Evolutionary conservation across 2,113 vertebrate genomes (phyloP), one percentile per base, ranked within the genome.

Genomic region (Pelecanus crispus): DNA sequence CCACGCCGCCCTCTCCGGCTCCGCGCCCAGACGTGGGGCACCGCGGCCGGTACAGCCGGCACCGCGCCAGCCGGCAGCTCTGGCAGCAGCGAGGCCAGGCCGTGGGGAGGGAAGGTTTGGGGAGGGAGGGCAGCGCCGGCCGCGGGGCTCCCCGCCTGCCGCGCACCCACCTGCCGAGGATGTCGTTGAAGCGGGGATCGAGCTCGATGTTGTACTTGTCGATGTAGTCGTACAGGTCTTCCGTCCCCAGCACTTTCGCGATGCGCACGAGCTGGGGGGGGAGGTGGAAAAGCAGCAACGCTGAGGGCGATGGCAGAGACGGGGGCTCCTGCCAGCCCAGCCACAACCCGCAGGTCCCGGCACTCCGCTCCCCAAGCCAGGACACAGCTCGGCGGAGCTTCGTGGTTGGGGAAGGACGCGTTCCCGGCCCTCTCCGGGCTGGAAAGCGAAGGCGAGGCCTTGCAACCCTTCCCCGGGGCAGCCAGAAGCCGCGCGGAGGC

Each of bases 141-240:
- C 50, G 14, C 44, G 14, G 26, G 50, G 50, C 52, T 31, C 32
- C 53, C 28, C 53, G 17, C 10, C 56, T 4, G 56, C 56, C 34
- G 56, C 56, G 10, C 38, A 26, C 97, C 90, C 80, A 98, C 98
- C 98, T 98, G 97, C 98, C 98, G 12, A 98, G 96, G 56, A 98
- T 98, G 90, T 98, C 98, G 11, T 98, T 98, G 84, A 98, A 98
- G 68, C 98, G 98, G 32, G 98, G 98, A 32, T 98, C 98, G 75
- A 98, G 97, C 86, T 98, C 98, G 28, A 98, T 98, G 93, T 98
- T 98, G 96, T 98, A 98, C 82, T 98, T 98, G 97, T 98, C 98
- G 10, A 98, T 98, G 96, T 98, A 98, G 90, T 98, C 98, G 9
- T 98, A 98, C 38, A 98, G 97, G 75, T 98, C 98, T 95, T 98